Evolutionary conservation across 2,888 invertebrate species (phyloP), one percentile per base, ranked within the genome.

Genomic region (Perizoma affinitatum): DNA sequence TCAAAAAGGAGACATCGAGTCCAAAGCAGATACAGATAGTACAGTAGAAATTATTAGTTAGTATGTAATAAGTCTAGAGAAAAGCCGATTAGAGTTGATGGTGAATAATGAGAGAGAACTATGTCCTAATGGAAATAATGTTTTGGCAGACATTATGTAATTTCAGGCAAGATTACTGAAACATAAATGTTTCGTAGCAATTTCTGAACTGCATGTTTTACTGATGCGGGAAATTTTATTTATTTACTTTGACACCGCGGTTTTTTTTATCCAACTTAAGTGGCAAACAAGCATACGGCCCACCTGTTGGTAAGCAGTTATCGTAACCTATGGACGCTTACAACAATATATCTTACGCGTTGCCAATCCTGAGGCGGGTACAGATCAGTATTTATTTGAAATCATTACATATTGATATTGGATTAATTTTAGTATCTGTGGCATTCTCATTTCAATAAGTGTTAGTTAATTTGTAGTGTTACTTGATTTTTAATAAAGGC

Each of bases 1-100:
- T 76, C 42, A 57, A 62, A 54, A 54, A 46, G 54, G 48, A 51
- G 42, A 65, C 44, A 38, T 54, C 52, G 45, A 35, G 47, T 53
- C 60, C 58, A 49, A 63, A 50, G 52, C 48, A 47, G 48, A 58
- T 34, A 49, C 36, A 53, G 4, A 46, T 45, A 42, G n/a, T 44
- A 22, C 10, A 42, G 6, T 43, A 11, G 4, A 43, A 11, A 43
- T 8, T 6, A 41, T 41, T 9, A 5, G 41, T 41, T 9, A 42
- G 10, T 42, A 42, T 5, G 10, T 42, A 42, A 10, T 42, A 38
- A 7, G 8, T 42, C n/a, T n/a, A n/a, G 10, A 4, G 10, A 42
- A 42, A 10, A n/a, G 10, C 6, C 4, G 42, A n/a, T n/a, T 5
- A 42, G n/a, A 42, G 42, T 10, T 10, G 10, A 10, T 10, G n/a